Percentiles rank a stretch among this genome's conserved stretches.
phyloP scores from a whole-genome alignment of 2,888 invertebrate species.

The Volucella zonaria region DNA sequence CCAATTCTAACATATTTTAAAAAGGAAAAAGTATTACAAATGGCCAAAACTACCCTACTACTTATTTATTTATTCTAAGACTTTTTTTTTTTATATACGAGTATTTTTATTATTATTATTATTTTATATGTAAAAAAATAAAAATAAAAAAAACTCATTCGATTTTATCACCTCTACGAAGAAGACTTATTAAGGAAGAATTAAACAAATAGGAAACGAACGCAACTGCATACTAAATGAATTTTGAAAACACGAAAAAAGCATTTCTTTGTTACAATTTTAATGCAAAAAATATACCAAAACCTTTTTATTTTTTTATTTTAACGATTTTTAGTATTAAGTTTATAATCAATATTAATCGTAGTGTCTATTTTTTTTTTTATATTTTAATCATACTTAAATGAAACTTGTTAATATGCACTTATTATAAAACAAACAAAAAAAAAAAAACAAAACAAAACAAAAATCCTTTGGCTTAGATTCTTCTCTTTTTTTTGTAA shows the following conservation, averaged over 20 bases:
- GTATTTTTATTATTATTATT: not conserved
- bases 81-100: slow-evolving; percentile 23
- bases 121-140: too few relatives aligned
- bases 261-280: slow-evolving; percentile 32
- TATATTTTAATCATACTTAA: slow-evolving; percentile 12
- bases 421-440: not conserved
- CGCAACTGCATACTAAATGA: not conserved
- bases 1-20: slow-evolving; percentile 14
- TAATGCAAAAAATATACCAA: slow-evolving; percentile 65
- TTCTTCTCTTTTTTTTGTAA: slow-evolving; percentile 19
- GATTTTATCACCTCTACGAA: slow-evolving; percentile 7
- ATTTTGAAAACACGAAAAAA: not conserved
- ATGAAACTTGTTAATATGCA: slow-evolving; percentile 61
- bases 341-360: slow-evolving; percentile 39
- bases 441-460: too few relatives aligned
- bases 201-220: slow-evolving; percentile 46
- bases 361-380: slow-evolving; percentile 9
- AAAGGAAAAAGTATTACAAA: slow-evolving; percentile 66
- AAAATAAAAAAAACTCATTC: slow-evolving; percentile 16
- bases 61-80: slow-evolving; percentile 68
- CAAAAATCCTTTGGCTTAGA: slow-evolving; percentile 12
- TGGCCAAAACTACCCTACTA: slow-evolving; percentile 71
- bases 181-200: slow-evolving; percentile 44
- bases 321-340: slow-evolving; percentile 33
- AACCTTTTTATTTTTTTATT: slow-evolving; percentile 50